phyloP scores from a whole-genome alignment of 2,888 invertebrate species.

The Troides oblongomaculatus region DNA sequence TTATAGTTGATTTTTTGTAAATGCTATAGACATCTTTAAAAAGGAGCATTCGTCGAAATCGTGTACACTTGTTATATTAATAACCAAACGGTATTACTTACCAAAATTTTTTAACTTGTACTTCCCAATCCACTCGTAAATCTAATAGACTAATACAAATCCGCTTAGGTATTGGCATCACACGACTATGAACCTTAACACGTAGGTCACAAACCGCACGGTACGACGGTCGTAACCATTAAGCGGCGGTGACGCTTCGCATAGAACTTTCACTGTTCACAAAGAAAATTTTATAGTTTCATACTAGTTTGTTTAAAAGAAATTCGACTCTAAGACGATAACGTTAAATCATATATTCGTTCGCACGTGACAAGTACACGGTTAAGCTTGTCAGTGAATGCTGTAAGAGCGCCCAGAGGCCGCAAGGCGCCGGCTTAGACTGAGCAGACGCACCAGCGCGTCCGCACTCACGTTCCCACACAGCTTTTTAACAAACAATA shows the following conservation, averaged over 20 bases:
- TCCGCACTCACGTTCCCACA: constrained; percentile 28
- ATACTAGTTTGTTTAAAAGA: background rate
- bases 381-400: background rate
- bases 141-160: constrained; percentile 12
- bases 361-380: background rate
- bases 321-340: background rate
- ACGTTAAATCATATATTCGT: constrained; percentile 19
- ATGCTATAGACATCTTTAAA: no score
- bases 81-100: no score
- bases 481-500: constrained; percentile 31
- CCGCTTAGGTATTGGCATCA: background rate
- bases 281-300: constrained; percentile 11
- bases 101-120: no score
- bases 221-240: background rate
- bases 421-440: constrained; percentile 23
- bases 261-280: constrained; percentile 27
- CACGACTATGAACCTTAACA: constrained; percentile 5
- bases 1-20: no score
- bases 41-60: no score
- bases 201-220: constrained; percentile 2
- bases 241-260: constrained; percentile 3
- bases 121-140: no score
- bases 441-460: constrained; percentile 26
- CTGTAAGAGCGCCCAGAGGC: constrained; percentile 22
- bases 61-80: no score